Percentiles rank a stretch among this genome's conserved stretches.
These are phyloP conservation scores for Parnassius apollo DNA, from an alignment of 2,888 invertebrate genomes.

Conservation along the genomic window DNA sequence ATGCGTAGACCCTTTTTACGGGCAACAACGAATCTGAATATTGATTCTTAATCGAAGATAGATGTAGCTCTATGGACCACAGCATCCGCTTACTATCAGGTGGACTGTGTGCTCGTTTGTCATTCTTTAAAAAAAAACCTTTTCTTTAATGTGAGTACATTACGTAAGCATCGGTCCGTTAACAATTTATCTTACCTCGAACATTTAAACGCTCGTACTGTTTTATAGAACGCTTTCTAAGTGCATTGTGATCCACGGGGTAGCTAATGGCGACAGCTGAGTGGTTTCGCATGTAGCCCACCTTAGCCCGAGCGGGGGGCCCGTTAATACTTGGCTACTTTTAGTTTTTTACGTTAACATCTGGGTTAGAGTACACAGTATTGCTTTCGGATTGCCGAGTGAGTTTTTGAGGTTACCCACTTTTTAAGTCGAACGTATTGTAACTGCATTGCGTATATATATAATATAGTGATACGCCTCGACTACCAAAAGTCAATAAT, in stretches of 20 bases:
- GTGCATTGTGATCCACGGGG: conserved; percentile 35
- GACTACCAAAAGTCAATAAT: too few species aligned
- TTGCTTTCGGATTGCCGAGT: conserved; percentile 43
- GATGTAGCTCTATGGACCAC: too few species aligned
- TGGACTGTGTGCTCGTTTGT: too few species aligned
- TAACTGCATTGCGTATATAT: neutral
- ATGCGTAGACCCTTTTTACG: too few species aligned
- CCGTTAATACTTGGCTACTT: conserved; percentile 51
- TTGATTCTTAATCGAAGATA: too few species aligned
- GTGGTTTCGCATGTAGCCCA: conserved; percentile 71
- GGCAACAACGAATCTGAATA: too few species aligned
- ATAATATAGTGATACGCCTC: conserved; percentile 8
- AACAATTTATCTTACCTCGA: conserved; percentile 13
- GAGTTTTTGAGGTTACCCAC: too few species aligned
- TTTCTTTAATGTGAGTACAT: too few species aligned
- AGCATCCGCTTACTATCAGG: too few species aligned
- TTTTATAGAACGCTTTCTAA: conserved; percentile 25
- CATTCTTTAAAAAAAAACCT: too few species aligned
- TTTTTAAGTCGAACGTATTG: neutral
- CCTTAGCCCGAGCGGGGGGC: conserved; percentile 55
- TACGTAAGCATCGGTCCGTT: neutral
- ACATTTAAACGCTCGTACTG: conserved; percentile 5
- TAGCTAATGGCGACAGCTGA: conserved; percentile 59
- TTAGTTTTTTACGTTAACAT: conserved; percentile 59
- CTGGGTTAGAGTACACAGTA: conserved; percentile 52